phyloP scores from a whole-genome alignment of 2,888 invertebrate genomes.

The Brachyptera risi region DNA sequence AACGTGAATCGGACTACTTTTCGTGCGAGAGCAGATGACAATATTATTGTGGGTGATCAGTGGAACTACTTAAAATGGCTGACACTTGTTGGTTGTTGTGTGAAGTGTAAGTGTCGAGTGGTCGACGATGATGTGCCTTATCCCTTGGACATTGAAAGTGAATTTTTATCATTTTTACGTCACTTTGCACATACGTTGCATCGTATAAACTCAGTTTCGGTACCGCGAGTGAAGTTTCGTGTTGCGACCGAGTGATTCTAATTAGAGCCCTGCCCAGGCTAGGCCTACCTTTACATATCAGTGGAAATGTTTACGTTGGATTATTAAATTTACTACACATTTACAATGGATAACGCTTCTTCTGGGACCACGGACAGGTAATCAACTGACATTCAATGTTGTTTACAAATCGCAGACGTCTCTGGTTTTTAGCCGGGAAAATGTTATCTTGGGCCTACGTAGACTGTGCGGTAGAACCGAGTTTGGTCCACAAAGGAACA shows the following conservation, averaged over 20 bases:
- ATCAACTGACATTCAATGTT: too few species aligned
- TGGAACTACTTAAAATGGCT: conserved; percentile 44
- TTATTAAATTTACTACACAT: conserved; percentile 22
- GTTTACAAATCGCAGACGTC: too few species aligned
- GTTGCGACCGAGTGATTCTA: too few species aligned
- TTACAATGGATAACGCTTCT: conserved; percentile 37
- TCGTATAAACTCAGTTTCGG: not conserved
- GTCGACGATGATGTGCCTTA: conserved; percentile 31
- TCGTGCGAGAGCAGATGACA: too few species aligned
- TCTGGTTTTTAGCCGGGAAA: not conserved
- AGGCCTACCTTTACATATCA: conserved; percentile 2
- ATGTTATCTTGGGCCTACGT: too few species aligned
- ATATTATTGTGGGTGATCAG: conserved; percentile 25
- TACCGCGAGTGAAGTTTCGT: not conserved
- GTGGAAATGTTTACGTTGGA: conserved; percentile 33
- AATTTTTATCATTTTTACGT: conserved; percentile 3
- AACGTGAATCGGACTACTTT: too few species aligned
- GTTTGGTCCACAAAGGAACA: conserved; percentile 8
- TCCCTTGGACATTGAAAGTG: conserved; percentile 7
- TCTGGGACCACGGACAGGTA: conserved; percentile 37
- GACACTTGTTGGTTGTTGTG: conserved; percentile 47
- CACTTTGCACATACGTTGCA: not conserved
- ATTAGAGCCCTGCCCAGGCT: too few species aligned
- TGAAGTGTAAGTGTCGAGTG: conserved; percentile 35
- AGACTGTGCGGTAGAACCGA: not conserved